phyloP scores from a whole-genome alignment of 1,140 invertebrate genomes.

The Penaeus indicus region DNA sequence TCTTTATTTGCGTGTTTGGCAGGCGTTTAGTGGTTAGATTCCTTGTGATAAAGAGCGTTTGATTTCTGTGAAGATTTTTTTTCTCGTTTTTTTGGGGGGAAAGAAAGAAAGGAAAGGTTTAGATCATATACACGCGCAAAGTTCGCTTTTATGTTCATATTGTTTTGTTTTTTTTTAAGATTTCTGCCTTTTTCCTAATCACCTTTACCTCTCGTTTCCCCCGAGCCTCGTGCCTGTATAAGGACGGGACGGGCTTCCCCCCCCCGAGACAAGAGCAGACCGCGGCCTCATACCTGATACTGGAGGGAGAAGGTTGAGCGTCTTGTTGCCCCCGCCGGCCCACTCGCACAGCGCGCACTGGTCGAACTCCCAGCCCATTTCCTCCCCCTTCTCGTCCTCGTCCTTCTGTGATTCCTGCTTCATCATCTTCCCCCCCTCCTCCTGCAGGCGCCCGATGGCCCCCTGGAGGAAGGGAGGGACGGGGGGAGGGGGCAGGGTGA shows the following conservation, averaged over 20 bases:
- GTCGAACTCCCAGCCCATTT: conserved; percentile 13
- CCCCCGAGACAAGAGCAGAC: not conserved
- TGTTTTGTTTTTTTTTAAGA: too few relatives aligned
- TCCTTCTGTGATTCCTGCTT: conserved; percentile 17
- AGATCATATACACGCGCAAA: too few relatives aligned
- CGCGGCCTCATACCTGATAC: conserved; percentile 34
- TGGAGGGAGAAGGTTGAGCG: conserved; percentile 54
- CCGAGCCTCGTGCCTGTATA: too few relatives aligned
- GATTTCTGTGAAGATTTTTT: too few relatives aligned
- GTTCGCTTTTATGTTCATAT: too few relatives aligned
- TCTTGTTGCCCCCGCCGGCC: conserved; percentile 54
- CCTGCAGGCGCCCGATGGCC: conserved; percentile 48
- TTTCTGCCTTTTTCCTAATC: too few relatives aligned
- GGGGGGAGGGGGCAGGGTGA: conserved; percentile 51
- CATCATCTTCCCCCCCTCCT: conserved; percentile 34
- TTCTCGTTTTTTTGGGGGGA: too few relatives aligned
- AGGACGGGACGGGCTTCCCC: not conserved
- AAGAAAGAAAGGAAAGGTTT: too few relatives aligned
- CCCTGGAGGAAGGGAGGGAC: conserved; percentile 54
- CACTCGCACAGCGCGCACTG: conserved; percentile 51
- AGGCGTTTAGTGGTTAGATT: too few relatives aligned
- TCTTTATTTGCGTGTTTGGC: too few relatives aligned
- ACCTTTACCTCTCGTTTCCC: too few relatives aligned
- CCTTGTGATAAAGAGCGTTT: too few relatives aligned
- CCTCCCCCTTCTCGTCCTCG: conserved; percentile 25